phyloP scores from a whole-genome alignment of 2,797 vertebrate species.

The Delichon dasypus region DNA sequence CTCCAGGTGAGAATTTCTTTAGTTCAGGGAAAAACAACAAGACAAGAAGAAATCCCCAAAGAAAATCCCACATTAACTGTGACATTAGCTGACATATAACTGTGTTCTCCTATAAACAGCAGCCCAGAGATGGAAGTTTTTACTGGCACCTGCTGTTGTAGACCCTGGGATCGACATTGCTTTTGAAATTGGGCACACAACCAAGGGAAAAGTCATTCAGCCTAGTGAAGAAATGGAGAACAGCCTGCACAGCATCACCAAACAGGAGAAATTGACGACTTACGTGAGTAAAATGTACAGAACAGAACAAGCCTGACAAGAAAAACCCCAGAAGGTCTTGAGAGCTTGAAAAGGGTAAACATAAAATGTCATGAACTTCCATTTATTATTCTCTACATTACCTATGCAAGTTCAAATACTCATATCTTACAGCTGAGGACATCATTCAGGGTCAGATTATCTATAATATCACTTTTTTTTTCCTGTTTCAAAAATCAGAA shows the following conservation, averaged over 20 bases:
- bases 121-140: background rate
- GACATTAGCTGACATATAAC: background rate
- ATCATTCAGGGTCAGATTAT: background rate
- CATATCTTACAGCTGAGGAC: background rate
- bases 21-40: background rate
- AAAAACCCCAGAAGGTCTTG: background rate
- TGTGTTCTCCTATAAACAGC: background rate
- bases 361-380: background rate
- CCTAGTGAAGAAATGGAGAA: background rate
- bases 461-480: background rate
- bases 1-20: background rate
- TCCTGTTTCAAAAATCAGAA: background rate
- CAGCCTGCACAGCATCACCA: background rate
- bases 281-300: rapidly evolving
- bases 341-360: background rate
- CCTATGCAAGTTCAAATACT: background rate
- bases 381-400: background rate
- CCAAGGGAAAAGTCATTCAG: background rate
- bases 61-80: background rate
- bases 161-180: background rate
- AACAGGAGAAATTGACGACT: background rate
- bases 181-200: background rate
- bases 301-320: background rate
- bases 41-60: background rate
- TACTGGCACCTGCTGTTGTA: background rate